Conservation (phyloP, 2,113 vertebrate genomes). For the Cisticola juncidis region DNA sequence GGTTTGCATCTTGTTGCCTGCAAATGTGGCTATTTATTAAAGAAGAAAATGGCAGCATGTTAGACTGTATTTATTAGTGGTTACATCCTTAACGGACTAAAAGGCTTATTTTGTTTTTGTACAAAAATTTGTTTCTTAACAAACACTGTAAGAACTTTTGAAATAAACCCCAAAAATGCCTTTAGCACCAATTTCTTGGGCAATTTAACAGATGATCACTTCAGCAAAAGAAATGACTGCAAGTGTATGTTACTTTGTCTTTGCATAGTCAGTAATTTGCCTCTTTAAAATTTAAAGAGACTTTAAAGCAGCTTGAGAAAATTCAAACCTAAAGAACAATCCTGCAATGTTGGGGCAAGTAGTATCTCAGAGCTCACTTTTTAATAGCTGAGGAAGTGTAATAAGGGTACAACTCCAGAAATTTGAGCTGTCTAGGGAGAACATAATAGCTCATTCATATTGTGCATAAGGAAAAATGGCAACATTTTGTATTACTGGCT, state of each 20-base stretch:
- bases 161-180: not conserved
- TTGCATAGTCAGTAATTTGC: conserved; percentile 15
- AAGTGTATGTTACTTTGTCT: not conserved
- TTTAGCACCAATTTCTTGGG: conserved; percentile 27
- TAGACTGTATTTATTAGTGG: not conserved
- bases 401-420: not conserved
- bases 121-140: not conserved
- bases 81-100: not conserved
- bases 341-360: not conserved
- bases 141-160: not conserved
- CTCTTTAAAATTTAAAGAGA: not conserved
- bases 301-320: not conserved
- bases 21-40: not conserved
- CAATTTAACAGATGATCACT: conserved; percentile 31
- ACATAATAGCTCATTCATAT: fast-evolving
- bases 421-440: not conserved
- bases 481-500: not conserved
- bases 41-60: not conserved
- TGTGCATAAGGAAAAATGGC: not conserved
- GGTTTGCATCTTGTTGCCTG: not conserved
- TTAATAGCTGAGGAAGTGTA: not conserved
- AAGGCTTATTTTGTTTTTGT: not conserved
- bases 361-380: not conserved
- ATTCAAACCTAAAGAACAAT: not conserved
- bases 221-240: not conserved